Evolutionary conservation across 2,797 vertebrate species (phyloP).

Genomic region (Euthynnus affinis): DNA sequence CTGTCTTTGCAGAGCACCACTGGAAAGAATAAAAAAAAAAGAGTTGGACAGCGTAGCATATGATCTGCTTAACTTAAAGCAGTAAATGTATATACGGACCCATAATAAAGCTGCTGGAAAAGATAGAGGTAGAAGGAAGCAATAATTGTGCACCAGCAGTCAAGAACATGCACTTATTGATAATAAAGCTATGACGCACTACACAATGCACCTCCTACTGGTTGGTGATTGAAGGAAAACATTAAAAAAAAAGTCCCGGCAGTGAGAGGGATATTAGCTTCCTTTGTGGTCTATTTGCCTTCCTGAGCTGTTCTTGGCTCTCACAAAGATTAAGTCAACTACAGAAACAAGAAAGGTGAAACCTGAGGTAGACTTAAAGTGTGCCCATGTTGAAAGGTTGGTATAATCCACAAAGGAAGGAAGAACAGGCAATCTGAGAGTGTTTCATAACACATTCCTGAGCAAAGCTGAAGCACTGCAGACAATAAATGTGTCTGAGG

Average conservation of each 20-base stretch:
- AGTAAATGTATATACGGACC: conserved; percentile 26
- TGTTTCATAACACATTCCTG: conserved; percentile 72
- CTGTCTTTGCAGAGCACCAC: conserved; percentile 26
- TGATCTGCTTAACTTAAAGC: conserved; percentile 39
- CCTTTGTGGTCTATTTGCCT: conserved; percentile 75
- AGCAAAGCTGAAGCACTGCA: conserved; percentile 47
- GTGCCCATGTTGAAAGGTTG: conserved; percentile 65
- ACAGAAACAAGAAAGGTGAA: conserved; percentile 78
- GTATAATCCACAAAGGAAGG: conserved; percentile 73
- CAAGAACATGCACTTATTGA: conserved; percentile 35
- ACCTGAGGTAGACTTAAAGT: conserved; percentile 67
- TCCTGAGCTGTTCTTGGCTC: conserved; percentile 77
- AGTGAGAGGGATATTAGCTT: conserved; percentile 73
- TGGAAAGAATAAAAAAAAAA: conserved; percentile 53
- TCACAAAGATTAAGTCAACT: conserved; percentile 71
- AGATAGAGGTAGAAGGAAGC: conserved; percentile 15
- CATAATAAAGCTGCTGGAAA: conserved; percentile 47
- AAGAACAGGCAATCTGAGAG: conserved; percentile 67
- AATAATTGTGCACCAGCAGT: conserved; percentile 33
- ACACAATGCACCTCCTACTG: conserved; percentile 60
- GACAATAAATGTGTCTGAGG: conserved; percentile 48
- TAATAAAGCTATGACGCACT: conserved; percentile 29
- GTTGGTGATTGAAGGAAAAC: conserved; percentile 46
- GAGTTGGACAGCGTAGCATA: conserved; percentile 24
- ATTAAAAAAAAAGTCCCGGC: conserved; percentile 18